Conservation (phyloP, 2,888 invertebrate species). For the Epinotia ramella region DNA sequence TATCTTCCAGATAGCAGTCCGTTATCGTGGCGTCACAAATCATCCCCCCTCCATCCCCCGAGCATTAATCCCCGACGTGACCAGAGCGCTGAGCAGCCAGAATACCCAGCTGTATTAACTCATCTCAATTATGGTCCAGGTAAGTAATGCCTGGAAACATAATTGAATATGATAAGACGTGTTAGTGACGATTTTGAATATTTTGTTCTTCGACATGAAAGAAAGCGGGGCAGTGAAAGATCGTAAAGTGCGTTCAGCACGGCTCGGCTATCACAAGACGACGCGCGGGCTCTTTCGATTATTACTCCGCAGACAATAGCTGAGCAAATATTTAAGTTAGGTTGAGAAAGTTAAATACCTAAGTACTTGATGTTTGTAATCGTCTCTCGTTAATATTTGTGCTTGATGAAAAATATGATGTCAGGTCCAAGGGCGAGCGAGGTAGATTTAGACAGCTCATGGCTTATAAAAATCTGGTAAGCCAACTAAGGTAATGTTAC, state of each 20-base stretch:
- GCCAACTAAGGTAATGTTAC: too few relatives aligned
- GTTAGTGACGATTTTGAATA: background rate
- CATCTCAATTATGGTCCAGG: constrained; percentile 41
- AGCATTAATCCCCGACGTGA: constrained; percentile 44
- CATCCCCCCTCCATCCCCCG: constrained; percentile 31
- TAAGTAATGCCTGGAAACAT: background rate
- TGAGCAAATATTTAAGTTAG: background rate
- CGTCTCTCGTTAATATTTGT: too few relatives aligned
- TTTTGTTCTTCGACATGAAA: too few relatives aligned
- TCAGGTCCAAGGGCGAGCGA: too few relatives aligned
- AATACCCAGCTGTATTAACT: constrained; percentile 40
- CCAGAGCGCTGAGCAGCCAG: constrained; percentile 33
- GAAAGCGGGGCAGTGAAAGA: too few relatives aligned
- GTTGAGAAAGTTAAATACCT: background rate
- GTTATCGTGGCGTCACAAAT: constrained; percentile 41
- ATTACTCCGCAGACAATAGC: background rate
- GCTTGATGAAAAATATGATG: too few relatives aligned
- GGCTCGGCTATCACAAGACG: too few relatives aligned
- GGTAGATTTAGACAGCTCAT: too few relatives aligned
- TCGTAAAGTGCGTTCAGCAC: too few relatives aligned
- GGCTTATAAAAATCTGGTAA: too few relatives aligned
- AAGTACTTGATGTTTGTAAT: background rate
- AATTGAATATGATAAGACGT: constrained; percentile 8
- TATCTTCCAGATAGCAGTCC: constrained; percentile 40
- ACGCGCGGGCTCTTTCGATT: too few relatives aligned